phyloP scores from a whole-genome alignment of 2,888 invertebrate genomes.

The Seladonia tumulorum region DNA sequence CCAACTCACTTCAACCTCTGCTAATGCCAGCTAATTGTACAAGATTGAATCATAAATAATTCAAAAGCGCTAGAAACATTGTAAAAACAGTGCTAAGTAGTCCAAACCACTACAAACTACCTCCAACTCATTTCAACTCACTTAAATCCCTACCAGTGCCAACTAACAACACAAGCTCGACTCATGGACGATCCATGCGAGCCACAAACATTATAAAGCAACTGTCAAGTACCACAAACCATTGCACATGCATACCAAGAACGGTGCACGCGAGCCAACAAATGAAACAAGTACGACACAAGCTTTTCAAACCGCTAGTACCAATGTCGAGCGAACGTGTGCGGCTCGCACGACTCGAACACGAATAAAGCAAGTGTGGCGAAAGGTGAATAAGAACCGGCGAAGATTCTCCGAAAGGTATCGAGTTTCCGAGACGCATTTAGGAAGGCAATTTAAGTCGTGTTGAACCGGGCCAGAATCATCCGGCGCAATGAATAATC shows the following conservation, averaged over 20 bases:
- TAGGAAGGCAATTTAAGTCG: constrained; percentile 39
- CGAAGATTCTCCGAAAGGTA: background rate
- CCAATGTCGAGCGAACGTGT: background rate
- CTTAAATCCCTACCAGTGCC: too few species aligned
- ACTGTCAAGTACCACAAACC: background rate
- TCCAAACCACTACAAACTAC: background rate
- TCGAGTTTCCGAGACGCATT: constrained; percentile 8
- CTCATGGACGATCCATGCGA: too few species aligned
- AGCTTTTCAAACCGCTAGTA: background rate
- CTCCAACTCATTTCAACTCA: too few species aligned
- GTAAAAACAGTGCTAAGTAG: background rate
- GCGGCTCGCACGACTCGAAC: background rate
- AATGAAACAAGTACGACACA: background rate
- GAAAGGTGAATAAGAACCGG: background rate
- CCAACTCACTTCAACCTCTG: background rate
- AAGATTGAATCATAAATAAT: background rate
- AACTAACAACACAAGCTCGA: too few species aligned
- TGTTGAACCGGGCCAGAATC: constrained; percentile 40
- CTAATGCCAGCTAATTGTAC: background rate
- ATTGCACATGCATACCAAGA: background rate
- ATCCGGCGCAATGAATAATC: constrained; percentile 52
- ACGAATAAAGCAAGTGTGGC: too few species aligned
- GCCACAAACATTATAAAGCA: background rate
- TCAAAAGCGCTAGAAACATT: too few species aligned
- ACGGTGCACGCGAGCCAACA: background rate